Evolutionary conservation across 2,113 vertebrate species (phyloP), one percentile per base, ranked within the genome.

Genomic region (Pycnonotus jocosus): DNA sequence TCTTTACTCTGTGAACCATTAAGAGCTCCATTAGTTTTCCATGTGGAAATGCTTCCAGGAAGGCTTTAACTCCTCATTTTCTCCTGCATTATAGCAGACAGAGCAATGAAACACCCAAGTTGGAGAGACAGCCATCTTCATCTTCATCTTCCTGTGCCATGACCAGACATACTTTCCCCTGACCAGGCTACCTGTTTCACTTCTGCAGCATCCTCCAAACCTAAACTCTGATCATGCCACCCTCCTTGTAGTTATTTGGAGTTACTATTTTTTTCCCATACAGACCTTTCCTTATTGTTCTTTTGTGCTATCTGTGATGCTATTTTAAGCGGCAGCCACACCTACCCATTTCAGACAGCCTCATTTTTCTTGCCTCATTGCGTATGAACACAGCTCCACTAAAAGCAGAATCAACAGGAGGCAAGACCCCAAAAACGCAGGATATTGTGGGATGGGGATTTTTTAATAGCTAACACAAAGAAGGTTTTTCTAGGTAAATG

Each of bases 401-500:
- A 2, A 83, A 90, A 90, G 15, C 11, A 0, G 1, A 44, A 61
- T 15, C 23, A 38, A 64, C 7, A 86, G n/a, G 25, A 92, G 23
- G 30, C 50, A 73, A 86, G 31, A 64, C 15, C 20, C 53, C 14
- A 3, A 38, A 65, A 50, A 53, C 17, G 1, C 1, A 2, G 18
- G 45, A 51, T n/a, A 30, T 22, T 0, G 1, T 1, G 2, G 20
- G 37, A 68, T 64, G 15, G 8, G 28, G 11, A 40, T 16, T 44
- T 16, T 53, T 51, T 79, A 47, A 45, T 1, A 87, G n/a, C 15
- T 56, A 51, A 56, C 35, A 76, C 15, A 68, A 20, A 54, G 6
- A 28, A 16, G 7, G 11, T 47, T 82, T 54, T 76, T 21, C 56
- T 47, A 51, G 53, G 53, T 64, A 27, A 35, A 64, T 11, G 17